These are phyloP conservation scores for Holcopasites calliopsidis DNA, from an alignment of 1,140 invertebrate genomes.

Conservation along the genomic window DNA sequence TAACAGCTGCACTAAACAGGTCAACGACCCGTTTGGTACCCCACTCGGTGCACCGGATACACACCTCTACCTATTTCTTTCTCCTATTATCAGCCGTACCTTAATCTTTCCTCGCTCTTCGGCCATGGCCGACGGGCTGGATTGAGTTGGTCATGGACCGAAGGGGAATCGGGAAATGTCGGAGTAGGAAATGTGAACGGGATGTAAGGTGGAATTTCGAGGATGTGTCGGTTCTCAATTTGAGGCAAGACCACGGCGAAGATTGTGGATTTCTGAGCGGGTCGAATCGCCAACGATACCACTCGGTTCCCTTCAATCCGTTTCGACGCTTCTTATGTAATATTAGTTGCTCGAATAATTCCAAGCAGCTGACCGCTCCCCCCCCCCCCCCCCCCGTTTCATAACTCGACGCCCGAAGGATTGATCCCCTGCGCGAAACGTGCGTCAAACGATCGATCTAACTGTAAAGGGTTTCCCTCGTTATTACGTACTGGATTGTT, in stretches of 20 bases:
- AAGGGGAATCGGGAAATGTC: no score
- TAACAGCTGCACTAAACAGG: conserved; percentile 77
- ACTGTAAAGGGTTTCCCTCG: conserved; percentile 22
- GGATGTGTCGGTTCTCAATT: no score
- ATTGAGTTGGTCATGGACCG: not conserved
- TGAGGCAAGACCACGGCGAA: no score
- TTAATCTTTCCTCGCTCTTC: conserved; percentile 32
- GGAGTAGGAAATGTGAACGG: not conserved
- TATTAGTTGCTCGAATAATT: no score
- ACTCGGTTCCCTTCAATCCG: no score
- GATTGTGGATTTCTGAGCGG: no score
- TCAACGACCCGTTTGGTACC: conserved; percentile 68
- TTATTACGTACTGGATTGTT: conserved; percentile 70
- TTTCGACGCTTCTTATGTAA: no score
- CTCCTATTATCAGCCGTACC: conserved; percentile 19
- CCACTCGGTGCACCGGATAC: conserved; percentile 34
- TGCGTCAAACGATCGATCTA: conserved; percentile 47
- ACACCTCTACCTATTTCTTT: conserved; percentile 39
- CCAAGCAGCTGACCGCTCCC: no score
- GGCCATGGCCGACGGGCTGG: not conserved
- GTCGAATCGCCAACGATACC: no score
- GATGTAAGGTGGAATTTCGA: not conserved
- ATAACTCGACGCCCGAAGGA: conserved; percentile 1
- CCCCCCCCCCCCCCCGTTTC: no score
- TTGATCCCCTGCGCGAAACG: conserved; percentile 40